Percentiles rank a stretch among this genome's conserved stretches.
phyloP scores from a whole-genome alignment of 1,140 invertebrate species.

The Eupristina koningsbergeri region DNA sequence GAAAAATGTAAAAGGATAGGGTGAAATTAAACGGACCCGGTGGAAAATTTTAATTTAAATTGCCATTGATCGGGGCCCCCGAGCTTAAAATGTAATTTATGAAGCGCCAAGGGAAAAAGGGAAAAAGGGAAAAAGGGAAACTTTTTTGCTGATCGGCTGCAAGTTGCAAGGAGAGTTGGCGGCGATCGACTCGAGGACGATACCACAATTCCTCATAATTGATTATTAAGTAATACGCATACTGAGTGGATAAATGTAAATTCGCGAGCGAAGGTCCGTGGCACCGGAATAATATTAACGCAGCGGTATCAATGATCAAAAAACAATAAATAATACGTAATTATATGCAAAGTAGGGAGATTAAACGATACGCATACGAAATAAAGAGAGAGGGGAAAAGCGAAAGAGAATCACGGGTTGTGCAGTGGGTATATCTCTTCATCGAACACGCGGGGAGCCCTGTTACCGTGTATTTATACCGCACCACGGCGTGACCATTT shows the following conservation, averaged over 20 bases:
- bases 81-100: too few relatives aligned
- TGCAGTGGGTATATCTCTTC: constrained; percentile 4
- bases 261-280: background rate
- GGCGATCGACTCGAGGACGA: background rate
- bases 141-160: too few relatives aligned
- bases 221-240: background rate
- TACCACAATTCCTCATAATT: background rate
- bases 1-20: too few relatives aligned
- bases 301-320: background rate
- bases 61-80: too few relatives aligned
- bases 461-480: background rate
- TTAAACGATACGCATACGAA: constrained; percentile 5
- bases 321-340: constrained; percentile 12
- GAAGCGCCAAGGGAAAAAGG: too few relatives aligned
- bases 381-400: background rate
- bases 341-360: constrained; percentile 16
- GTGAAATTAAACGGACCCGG: too few relatives aligned
- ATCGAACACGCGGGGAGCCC: constrained; percentile 17
- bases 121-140: too few relatives aligned
- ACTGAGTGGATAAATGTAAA: background rate
- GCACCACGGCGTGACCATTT: constrained; percentile 22
- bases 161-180: too few relatives aligned
- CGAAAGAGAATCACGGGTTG: background rate
- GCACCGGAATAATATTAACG: background rate
- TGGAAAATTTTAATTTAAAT: too few relatives aligned